phyloP scores from a whole-genome alignment of 2,888 invertebrate genomes.

The Mechanitis messenoides region DNA sequence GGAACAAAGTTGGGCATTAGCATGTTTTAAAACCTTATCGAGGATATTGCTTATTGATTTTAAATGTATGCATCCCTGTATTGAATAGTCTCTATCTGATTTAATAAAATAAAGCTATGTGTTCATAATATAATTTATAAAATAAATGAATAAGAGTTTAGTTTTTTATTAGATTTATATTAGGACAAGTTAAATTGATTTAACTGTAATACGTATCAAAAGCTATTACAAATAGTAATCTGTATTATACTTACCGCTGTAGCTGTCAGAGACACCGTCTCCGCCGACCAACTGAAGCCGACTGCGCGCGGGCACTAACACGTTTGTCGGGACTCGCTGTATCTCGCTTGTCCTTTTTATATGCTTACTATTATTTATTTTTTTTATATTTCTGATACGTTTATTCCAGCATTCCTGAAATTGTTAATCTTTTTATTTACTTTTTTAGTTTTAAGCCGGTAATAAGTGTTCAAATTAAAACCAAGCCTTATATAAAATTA shows the following conservation, averaged over 20 bases:
- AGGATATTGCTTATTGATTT: neutral
- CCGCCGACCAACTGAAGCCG: constrained; percentile 39
- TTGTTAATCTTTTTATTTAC: too few species aligned
- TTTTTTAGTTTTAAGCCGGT: too few species aligned
- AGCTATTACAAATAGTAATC: too few species aligned
- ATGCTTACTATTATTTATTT: too few species aligned
- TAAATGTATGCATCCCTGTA: neutral
- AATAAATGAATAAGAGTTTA: too few species aligned
- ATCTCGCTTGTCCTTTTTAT: too few species aligned
- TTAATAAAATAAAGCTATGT: too few species aligned
- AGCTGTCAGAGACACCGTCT: constrained; percentile 23
- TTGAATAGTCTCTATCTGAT: neutral
- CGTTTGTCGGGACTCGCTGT: neutral
- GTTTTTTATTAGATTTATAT: too few species aligned
- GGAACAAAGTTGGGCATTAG: neutral
- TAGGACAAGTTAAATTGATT: neutral
- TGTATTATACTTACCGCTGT: constrained; percentile 19
- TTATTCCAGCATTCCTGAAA: too few species aligned
- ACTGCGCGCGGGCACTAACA: constrained; percentile 34
- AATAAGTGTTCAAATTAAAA: constrained; percentile 39
- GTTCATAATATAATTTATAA: too few species aligned
- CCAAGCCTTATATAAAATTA: constrained; percentile 53
- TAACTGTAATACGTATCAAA: neutral
- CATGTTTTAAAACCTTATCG: too few species aligned
- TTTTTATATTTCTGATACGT: too few species aligned